A percentile compares a stretch with the other conserved stretches of the same genome.
Conservation (phyloP, 37 sponge, comb jelly and placozoan genomes). For the Chondrosia reniformis region DNA sequence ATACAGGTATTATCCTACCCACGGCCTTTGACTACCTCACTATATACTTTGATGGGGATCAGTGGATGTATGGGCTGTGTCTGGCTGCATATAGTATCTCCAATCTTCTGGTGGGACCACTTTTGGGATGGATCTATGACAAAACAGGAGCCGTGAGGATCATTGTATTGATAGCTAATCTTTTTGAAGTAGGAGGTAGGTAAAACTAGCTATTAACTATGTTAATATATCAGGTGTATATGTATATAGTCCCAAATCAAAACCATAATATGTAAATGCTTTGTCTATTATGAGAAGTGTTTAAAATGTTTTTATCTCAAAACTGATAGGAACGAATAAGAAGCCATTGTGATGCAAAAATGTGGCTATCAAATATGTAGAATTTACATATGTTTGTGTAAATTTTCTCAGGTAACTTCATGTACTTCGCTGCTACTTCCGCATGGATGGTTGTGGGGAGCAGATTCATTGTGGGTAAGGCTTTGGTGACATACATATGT, state of each 20-base stretch:
- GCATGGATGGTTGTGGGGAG: constrained; percentile 76
- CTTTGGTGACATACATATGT: background rate
- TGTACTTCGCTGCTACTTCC: constrained; percentile 77
- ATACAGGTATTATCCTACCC: constrained; percentile 68
- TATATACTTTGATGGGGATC: constrained; percentile 15
- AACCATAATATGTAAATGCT: too few relatives aligned
- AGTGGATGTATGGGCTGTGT: constrained; percentile 74
- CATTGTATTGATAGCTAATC: constrained; percentile 54
- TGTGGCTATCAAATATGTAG: too few relatives aligned
- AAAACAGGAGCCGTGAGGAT: constrained; percentile 55
- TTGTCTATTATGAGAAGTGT: too few relatives aligned
- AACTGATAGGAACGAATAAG: too few relatives aligned
- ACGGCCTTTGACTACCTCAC: constrained; percentile 73
- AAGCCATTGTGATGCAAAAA: too few relatives aligned
- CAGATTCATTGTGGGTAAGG: constrained; percentile 35
- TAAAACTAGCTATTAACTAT: too few relatives aligned
- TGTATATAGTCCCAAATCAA: too few relatives aligned
- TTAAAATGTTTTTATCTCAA: too few relatives aligned
- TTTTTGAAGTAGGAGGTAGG: constrained; percentile 88
- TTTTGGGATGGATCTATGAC: constrained; percentile 75
- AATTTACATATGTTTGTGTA: too few relatives aligned
- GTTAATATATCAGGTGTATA: too few relatives aligned
- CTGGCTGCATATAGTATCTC: constrained; percentile 82
- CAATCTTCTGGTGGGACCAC: constrained; percentile 64
- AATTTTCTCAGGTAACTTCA: constrained; percentile 60